These are phyloP conservation scores for Heterochromis multidens DNA, from an alignment of 2,113 vertebrate species.

Conservation along the genomic window DNA sequence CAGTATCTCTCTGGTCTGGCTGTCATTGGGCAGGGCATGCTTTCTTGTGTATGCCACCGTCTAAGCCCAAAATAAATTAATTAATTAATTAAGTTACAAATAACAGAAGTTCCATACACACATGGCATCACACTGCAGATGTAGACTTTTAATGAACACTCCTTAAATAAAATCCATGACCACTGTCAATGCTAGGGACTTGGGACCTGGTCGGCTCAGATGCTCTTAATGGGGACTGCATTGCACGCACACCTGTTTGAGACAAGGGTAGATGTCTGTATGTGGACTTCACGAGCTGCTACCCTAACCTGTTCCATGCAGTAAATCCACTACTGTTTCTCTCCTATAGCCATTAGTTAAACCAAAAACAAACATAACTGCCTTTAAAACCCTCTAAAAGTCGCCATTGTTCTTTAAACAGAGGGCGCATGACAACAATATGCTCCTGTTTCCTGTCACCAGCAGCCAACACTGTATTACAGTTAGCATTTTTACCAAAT, in stretches of 20 bases:
- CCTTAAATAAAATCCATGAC: not conserved
- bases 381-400: not conserved
- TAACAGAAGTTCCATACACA: not conserved
- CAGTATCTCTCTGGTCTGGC: conserved; percentile 87
- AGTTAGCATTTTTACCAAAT: not conserved
- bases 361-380: not conserved
- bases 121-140: not conserved
- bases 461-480: not conserved
- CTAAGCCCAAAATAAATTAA: conserved; percentile 58
- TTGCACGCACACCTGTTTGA: conserved; percentile 39
- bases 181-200: not conserved
- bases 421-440: not conserved
- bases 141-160: not conserved
- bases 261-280: not conserved
- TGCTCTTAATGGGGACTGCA: not conserved
- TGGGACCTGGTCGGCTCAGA: not conserved
- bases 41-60: conserved; percentile 87
- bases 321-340: not conserved
- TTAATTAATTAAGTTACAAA: not conserved
- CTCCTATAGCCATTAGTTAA: not conserved
- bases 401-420: not conserved
- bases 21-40: conserved; percentile 84
- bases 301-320: not conserved
- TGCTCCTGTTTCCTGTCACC: not conserved
- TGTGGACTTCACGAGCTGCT: not conserved